These are phyloP conservation scores for Mobula birostris DNA, from an alignment of 2,113 vertebrate species.

Conservation along the genomic window DNA sequence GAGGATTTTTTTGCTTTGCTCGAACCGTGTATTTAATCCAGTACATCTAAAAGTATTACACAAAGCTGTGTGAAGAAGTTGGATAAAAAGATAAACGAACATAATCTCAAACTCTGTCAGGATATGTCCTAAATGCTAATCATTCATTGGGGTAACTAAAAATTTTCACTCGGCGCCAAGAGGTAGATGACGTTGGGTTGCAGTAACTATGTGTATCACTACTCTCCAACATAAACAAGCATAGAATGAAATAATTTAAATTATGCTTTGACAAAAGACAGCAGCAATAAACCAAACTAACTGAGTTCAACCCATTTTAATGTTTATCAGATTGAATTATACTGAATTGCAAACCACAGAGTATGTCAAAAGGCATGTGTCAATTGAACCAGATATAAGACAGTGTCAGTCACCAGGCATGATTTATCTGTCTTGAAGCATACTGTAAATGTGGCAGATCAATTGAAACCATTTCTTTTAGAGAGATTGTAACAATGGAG, in stretches of 20 bases:
- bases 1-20: neutral
- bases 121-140: neutral
- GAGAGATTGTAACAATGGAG: neutral
- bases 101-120: neutral
- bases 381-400: neutral
- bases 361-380: neutral
- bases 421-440: neutral
- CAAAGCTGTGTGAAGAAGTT: neutral
- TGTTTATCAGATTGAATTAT: slow-evolving; percentile 8
- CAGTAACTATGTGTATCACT: neutral
- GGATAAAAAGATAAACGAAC: neutral
- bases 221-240: slow-evolving; percentile 8
- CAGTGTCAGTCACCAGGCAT: neutral
- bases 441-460: neutral
- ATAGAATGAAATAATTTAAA: slow-evolving; percentile 27
- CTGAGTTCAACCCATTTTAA: slow-evolving; percentile 12
- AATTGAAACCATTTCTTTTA: neutral
- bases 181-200: neutral
- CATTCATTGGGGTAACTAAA: neutral
- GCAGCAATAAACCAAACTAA: neutral
- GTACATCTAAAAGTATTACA: neutral
- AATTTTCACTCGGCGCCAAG: neutral
- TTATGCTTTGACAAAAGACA: slow-evolving; percentile 33
- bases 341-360: slow-evolving; percentile 18
- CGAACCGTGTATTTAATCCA: neutral